Percentiles rank a stretch among this genome's conserved stretches.
phyloP scores from a whole-genome alignment of 2,888 invertebrate genomes.

The Drosophila eohydei region DNA sequence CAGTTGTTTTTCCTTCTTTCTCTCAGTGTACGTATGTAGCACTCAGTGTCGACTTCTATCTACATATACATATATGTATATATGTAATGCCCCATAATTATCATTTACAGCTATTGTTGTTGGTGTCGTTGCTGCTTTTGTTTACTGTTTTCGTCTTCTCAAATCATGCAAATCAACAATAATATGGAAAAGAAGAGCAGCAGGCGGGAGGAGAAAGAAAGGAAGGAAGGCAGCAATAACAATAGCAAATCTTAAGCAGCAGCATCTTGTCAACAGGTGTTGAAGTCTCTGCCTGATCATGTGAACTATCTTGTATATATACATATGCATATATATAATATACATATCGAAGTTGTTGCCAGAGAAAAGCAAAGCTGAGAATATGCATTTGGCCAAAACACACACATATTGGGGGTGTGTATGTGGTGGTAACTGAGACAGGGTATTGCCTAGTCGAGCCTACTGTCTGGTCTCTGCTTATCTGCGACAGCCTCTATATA shows the following conservation, averaged over 20 bases:
- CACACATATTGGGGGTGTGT: no score
- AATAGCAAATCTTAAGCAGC: background rate
- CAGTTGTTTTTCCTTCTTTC: background rate
- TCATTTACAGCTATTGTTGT: constrained; percentile 14
- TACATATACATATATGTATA: background rate
- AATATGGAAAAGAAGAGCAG: constrained; percentile 2
- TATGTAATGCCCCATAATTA: constrained; percentile 30
- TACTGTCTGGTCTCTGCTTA: background rate
- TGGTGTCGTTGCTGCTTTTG: constrained; percentile 15
- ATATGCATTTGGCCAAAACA: no score
- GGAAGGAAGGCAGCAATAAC: background rate
- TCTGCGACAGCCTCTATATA: constrained; percentile 5
- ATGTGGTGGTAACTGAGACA: background rate
- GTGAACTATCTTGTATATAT: background rate
- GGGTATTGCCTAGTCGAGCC: background rate
- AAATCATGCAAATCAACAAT: constrained; percentile 39
- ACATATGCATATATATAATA: no score
- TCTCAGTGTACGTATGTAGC: background rate
- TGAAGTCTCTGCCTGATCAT: background rate
- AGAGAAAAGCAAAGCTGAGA: no score
- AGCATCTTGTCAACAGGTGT: constrained; percentile 26
- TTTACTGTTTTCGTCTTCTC: constrained; percentile 30
- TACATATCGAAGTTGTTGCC: no score
- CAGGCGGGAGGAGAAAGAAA: background rate
- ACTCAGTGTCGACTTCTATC: background rate